Base-by-base conservation (phyloP, 2,113 vertebrate genomes). In the Oceanodroma tethys region DNA sequence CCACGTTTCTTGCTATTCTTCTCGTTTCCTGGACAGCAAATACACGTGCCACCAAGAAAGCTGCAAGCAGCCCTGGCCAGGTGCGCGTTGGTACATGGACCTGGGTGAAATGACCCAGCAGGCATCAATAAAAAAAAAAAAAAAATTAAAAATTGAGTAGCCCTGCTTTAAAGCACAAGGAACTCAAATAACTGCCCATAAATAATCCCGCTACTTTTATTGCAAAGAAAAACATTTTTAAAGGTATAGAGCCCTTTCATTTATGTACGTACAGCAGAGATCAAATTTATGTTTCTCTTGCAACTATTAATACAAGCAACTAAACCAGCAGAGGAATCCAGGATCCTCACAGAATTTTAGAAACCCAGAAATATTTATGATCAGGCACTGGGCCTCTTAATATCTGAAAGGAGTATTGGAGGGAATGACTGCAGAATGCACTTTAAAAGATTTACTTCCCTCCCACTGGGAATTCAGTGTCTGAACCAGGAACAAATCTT, bases 401-500 rank as follows among this genome's bases (percentile, higher is more conserved):
- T 88, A 92, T 78, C 75, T 21, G 84, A 27, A n/a, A 60, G 67
- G 25, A 84, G 30, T 32, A 59, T 10, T 83, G 90, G 74, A 94
- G 62, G 58, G 59, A 70, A 45, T 0, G 27, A 34, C 42, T 73
- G 55, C 47, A 62, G 75, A 94, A 88, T 2, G 75, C 75, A 66
- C 65, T 95, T 25, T 16, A 66, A 55, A 74, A 95, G 90, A 95
- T 90, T 95, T 94, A 95, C 75, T 86, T 78, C 67, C 76, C 76
- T 92, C 94, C 67, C 7, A 10, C 55, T 7, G 82, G 86, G 94
- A 96, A 88, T 92, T 90, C 88, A 86, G 50, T 11, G 68, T 55
- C 94, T 96, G 93, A 92, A 90, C 45, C 34, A 30, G 70, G 85
- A 86, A 76, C 84, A 68, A 82, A 53, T 91, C 73, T 91, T 73